Conservation (phyloP, 37 sponge, comb jelly and placozoan genomes). For the Axinella damicornis region DNA sequence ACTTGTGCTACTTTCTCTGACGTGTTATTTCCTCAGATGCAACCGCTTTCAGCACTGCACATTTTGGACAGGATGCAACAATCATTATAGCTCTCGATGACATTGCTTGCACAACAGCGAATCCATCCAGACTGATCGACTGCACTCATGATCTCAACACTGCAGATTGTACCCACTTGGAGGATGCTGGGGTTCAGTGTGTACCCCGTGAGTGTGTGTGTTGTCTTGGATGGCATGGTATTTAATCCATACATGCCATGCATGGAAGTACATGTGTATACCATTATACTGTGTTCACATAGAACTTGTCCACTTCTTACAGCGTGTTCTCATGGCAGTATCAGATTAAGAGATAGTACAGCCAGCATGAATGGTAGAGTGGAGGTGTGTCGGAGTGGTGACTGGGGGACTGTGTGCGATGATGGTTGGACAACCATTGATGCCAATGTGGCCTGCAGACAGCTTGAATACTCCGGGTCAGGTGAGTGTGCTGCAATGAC, state of each 20-base stretch:
- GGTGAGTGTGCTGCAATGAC: too few relatives aligned
- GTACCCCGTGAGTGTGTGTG: neutral
- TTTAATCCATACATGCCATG: too few relatives aligned
- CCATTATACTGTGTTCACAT: too few relatives aligned
- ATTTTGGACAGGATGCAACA: neutral
- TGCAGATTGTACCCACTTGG: neutral
- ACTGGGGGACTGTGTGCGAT: conserved; percentile 14
- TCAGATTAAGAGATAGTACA: neutral
- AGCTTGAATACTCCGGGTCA: neutral
- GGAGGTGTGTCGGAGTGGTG: neutral
- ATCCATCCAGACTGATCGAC: neutral
- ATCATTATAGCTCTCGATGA: neutral
- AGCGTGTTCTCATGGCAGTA: conserved; percentile 18
- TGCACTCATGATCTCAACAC: neutral
- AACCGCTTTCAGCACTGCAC: neutral
- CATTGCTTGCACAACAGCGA: neutral
- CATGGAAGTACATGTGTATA: too few relatives aligned
- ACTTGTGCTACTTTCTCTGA: too few relatives aligned
- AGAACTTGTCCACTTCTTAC: neutral
- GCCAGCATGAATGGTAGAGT: neutral
- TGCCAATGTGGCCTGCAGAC: neutral
- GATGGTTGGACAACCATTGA: neutral
- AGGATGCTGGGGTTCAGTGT: neutral
- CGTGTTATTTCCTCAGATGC: too few relatives aligned
- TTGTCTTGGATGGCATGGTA: neutral